A percentile compares a stretch with the other conserved stretches of the same genome.
Evolutionary conservation across 1,140 invertebrate species (phyloP).

Genomic region (Oedothorax gibbosus): DNA sequence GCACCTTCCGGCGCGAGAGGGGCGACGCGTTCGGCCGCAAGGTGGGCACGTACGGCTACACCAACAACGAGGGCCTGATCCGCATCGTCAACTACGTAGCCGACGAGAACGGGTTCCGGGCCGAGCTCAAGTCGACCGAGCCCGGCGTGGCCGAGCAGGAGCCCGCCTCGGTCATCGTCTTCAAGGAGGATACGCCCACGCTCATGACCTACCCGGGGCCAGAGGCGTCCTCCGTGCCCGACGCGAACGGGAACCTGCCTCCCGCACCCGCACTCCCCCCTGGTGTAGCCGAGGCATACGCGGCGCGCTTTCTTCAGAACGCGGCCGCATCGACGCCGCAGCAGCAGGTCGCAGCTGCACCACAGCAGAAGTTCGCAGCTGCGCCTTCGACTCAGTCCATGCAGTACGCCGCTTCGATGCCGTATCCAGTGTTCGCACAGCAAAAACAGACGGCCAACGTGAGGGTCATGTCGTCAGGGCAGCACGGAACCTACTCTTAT

Average conservation of each 20-base stretch:
- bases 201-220: slow-evolving; percentile 59
- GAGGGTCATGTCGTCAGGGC: slow-evolving; percentile 1
- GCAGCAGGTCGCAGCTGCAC: neutral
- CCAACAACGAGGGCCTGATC: slow-evolving; percentile 64
- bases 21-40: slow-evolving; percentile 63
- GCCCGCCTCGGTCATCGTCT: slow-evolving; percentile 63
- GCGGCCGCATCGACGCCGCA: neutral
- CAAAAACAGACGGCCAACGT: slow-evolving; percentile 9
- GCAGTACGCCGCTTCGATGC: slow-evolving; percentile 23
- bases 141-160: slow-evolving; percentile 64
- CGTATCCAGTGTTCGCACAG: slow-evolving; percentile 19
- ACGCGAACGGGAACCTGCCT: slow-evolving; percentile 42
- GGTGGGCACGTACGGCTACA: slow-evolving; percentile 64
- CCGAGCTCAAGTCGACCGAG: slow-evolving; percentile 64
- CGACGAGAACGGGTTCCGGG: slow-evolving; percentile 62
- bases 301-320: neutral
- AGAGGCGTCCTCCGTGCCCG: slow-evolving; percentile 45
- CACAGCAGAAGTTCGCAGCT: neutral
- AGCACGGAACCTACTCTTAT: slow-evolving; percentile 25
- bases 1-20: slow-evolving; percentile 64
- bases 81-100: slow-evolving; percentile 66
- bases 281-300: no score
- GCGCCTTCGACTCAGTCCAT: neutral
- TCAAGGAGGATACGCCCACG: slow-evolving; percentile 63
- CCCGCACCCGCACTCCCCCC: slow-evolving; percentile 6